These are phyloP conservation scores for Cepaea nemoralis DNA, from an alignment of 1,140 invertebrate species.

Conservation along the genomic window DNA sequence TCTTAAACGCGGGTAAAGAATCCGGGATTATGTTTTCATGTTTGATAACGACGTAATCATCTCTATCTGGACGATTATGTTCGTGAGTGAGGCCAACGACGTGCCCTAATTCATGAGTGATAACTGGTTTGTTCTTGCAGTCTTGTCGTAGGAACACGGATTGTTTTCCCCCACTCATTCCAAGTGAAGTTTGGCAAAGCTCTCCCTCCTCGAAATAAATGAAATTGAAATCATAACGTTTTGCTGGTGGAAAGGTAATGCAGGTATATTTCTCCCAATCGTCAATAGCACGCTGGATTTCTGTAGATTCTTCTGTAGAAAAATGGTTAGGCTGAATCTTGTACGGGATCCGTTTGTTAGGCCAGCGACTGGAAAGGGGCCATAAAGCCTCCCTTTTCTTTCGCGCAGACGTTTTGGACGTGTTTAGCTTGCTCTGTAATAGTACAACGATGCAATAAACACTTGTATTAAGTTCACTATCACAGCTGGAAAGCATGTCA, in stretches of 20 bases:
- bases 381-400: conserved; percentile 7
- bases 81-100: conserved; percentile 77
- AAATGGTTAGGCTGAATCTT: not conserved
- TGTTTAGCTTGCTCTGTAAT: no score
- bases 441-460: no score
- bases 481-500: no score
- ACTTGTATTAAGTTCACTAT: no score
- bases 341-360: not conserved
- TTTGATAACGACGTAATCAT: conserved; percentile 66
- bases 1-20: conserved; percentile 94
- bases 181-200: conserved; percentile 29
- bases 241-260: not conserved
- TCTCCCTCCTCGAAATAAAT: not conserved
- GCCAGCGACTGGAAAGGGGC: not conserved
- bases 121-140: conserved; percentile 52
- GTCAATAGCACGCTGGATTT: not conserved
- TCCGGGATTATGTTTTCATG: conserved; percentile 57
- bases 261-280: no score
- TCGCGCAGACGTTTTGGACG: no score
- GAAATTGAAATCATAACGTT: not conserved
- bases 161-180: conserved; percentile 38
- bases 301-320: not conserved
- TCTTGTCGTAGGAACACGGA: not conserved
- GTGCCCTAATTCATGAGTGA: conserved; percentile 61
- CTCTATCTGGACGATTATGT: no score